Base-by-base conservation (phyloP, 2,797 vertebrate genomes). In the Lacerta agilis region DNA sequence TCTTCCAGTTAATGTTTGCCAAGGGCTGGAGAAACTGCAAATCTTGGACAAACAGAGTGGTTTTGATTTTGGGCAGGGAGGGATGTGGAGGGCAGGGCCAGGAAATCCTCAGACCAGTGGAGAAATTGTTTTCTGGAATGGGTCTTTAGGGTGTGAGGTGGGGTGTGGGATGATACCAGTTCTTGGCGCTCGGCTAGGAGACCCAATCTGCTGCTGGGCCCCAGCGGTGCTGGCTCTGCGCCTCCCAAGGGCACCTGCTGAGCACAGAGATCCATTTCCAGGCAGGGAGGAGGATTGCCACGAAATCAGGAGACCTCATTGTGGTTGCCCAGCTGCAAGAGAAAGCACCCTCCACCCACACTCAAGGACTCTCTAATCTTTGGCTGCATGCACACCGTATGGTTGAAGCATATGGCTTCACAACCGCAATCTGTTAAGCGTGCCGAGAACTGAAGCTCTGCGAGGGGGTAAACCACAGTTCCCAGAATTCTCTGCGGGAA, bases 101-200 rank as follows among this genome's bases (percentile, higher is more conserved):
- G 38, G 43, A 45, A 49, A 15, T 5, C 1, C 49, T 33, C 5
- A 29, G 33, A 49, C 45, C 6, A 17, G 7, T 23, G 13, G 15
- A 18, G 1, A 55, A 13, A 4, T 0, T 55, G 15, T 55, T 15
- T 0, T 0, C 49, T 55, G 49, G 49, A 25, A 23, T 11, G 25
- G 38, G 25, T 71, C 11, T 4, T 15, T 1, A 1, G 25, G 27
- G 25, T 67, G 71, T 49, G 49, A 3, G 49, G 45, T 11, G 2
- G 45, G 45, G 45, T 2, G 72, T 1, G 36, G 17, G 36, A 3
- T 8, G 72, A 20, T 18, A 75, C 67, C 8, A 67, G 20, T 64
- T 64, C 61, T 23, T 18, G 61, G 17, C 64, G 61, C 18, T 61
- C 10, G 1, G 8, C 67, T 71, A n/a, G 67, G 67, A 71, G 67